Percentiles rank a stretch among this genome's conserved stretches.
These are phyloP conservation scores for Argyra leucocephala DNA, from an alignment of 2,888 invertebrate species.

Conservation along the genomic window DNA sequence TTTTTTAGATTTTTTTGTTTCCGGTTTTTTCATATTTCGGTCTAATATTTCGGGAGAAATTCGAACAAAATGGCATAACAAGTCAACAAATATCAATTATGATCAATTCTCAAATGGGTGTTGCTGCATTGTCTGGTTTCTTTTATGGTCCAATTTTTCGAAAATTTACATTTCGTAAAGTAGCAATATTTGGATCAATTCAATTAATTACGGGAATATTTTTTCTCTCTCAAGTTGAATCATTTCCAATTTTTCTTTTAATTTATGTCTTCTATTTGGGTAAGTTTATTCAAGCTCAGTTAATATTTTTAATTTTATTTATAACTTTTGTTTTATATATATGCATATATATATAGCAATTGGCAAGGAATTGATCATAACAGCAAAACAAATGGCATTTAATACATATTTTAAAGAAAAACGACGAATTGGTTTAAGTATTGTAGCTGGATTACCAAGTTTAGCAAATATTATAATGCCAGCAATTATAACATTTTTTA, in stretches of 20 bases:
- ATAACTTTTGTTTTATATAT: too few relatives aligned
- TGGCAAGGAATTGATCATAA: constrained; percentile 56
- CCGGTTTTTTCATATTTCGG: constrained; percentile 61
- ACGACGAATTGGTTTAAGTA: constrained; percentile 59
- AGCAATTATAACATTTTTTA: constrained; percentile 56
- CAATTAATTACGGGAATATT: constrained; percentile 52
- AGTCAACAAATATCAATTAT: constrained; percentile 61
- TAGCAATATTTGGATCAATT: constrained; percentile 54
- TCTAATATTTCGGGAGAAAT: constrained; percentile 57
- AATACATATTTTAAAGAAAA: constrained; percentile 65
- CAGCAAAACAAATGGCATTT: constrained; percentile 60
- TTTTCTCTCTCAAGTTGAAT: constrained; percentile 53
- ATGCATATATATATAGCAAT: constrained; percentile 24
- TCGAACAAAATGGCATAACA: constrained; percentile 51
- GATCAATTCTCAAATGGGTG: constrained; percentile 61
- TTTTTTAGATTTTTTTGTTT: constrained; percentile 34
- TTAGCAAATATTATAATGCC: constrained; percentile 65
- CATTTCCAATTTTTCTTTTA: constrained; percentile 56
- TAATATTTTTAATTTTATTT: too few relatives aligned
- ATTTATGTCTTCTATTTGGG: constrained; percentile 22
- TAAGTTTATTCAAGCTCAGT: not conserved
- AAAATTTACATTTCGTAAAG: constrained; percentile 58
- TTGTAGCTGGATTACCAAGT: constrained; percentile 62
- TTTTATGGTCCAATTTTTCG: constrained; percentile 63
- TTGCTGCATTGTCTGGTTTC: constrained; percentile 51